Base-by-base conservation (phyloP, 2,888 invertebrate genomes). In the Hyposoter dolosus region DNA sequence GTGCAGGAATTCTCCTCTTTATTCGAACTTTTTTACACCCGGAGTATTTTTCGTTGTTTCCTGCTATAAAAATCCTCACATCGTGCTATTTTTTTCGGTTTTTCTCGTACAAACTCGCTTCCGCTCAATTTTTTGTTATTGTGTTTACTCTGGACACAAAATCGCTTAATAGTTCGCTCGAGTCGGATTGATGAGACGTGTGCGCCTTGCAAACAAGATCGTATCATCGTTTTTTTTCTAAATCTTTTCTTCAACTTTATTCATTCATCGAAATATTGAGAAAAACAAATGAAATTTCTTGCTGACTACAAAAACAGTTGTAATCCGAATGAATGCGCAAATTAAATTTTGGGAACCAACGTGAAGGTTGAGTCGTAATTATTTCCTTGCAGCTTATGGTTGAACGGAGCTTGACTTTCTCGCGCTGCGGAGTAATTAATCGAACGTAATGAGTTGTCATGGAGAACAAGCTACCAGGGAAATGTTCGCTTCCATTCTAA, bases 401-500 rank as follows among this genome's bases (percentile, higher is more conserved):
- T 5, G 47, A 47, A 23, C 28, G 23, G 28, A 47, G 47, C 23
- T 69, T 28, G 17, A 47, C 45, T 69, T 66, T 43, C 35, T 43
- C n/a, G 12, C 23, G 10, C 23, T 72, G 6, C 10, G 12, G n/a
- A 35, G 56, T 53, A 72, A 72, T 72, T 72, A 78, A 78, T 78
- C 83, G 71, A 78, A 66, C 83, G 65, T 72, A 78, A 83, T 78
- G 53, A 72, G 78, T 78, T 78, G 83, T 83, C 74, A 79, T 83
- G 66, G 72, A 78, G 80, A 83, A 77, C 53, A 56, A 50, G 43
- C 40, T 32, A 23, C 78, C 45, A 68, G 72, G 53, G 74, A 78
- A 83, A 72, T 80, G 65, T 66, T 69, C 53, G 50, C 35, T 53
- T 72, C 65, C 65, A 23, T 72, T 19, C 50, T 35, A 12, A 69